Evolutionary conservation across 1,140 invertebrate genomes (phyloP).

Genomic region (Micrasema longulum): DNA sequence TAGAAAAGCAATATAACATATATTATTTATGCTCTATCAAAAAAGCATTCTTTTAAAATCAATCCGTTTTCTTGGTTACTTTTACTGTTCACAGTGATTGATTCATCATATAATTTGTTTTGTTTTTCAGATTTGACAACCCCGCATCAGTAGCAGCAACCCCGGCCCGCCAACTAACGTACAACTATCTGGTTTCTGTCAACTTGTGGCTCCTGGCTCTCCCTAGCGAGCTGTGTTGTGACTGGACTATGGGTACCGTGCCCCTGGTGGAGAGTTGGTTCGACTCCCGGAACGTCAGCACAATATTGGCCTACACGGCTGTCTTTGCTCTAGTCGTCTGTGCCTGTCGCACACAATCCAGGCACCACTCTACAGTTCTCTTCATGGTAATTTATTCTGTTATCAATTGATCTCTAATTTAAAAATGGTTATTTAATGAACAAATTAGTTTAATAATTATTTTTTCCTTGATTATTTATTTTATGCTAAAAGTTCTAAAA

Average conservation of each 20-base stretch:
- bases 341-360: constrained; percentile 75
- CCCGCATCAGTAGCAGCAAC: constrained; percentile 85
- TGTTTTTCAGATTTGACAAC: constrained; percentile 85
- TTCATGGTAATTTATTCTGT: constrained; percentile 77
- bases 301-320: constrained; percentile 77
- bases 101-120: not conserved
- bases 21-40: no score
- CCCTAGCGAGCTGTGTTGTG: constrained; percentile 92
- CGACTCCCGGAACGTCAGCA: constrained; percentile 89
- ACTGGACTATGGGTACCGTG: constrained; percentile 99
- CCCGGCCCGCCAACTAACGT: constrained; percentile 89
- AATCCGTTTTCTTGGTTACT: no score
- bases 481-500: no score
- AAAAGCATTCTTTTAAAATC: no score
- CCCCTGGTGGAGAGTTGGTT: constrained; percentile 83
- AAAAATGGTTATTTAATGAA: no score
- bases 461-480: no score
- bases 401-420: no score
- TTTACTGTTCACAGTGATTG: no score
- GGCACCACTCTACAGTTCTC: constrained; percentile 78
- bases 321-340: constrained; percentile 74
- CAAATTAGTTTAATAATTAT: no score
- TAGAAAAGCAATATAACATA: no score
- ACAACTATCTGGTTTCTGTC: constrained; percentile 91
- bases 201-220: constrained; percentile 92